A percentile compares a stretch with the other conserved stretches of the same genome.
Conservation (phyloP, 2,888 invertebrate species). For the Chaitophorus viminalis region DNA sequence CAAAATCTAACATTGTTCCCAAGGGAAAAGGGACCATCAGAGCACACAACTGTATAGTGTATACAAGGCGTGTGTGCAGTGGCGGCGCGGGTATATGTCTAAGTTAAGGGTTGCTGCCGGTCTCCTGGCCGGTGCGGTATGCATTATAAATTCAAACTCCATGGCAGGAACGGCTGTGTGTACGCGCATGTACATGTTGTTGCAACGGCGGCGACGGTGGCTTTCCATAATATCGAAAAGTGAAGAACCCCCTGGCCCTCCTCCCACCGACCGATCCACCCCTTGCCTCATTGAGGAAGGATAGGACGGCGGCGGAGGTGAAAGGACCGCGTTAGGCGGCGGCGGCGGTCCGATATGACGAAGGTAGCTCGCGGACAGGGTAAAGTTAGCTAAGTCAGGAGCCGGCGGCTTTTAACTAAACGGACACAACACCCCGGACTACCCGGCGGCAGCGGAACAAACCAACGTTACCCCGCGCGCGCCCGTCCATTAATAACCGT, state of each 20-base stretch:
- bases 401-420: constrained; percentile 60
- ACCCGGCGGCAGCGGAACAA: background rate
- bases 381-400: constrained; percentile 56
- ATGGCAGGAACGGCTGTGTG: background rate
- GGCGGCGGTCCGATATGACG: background rate
- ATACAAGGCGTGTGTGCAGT: background rate
- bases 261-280: background rate
- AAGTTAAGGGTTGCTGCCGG: constrained; percentile 25
- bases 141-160: constrained; percentile 51
- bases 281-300: background rate
- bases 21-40: constrained; percentile 30
- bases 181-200: background rate
- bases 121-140: background rate
- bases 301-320: too few relatives aligned
- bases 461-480: background rate
- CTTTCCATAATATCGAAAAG: constrained; percentile 47
- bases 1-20: constrained; percentile 41
- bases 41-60: background rate
- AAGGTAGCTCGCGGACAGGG: constrained; percentile 21
- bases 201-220: background rate
- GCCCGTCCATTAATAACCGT: constrained; percentile 48
- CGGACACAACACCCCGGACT: constrained; percentile 51
- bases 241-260: constrained; percentile 15
- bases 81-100: background rate
- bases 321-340: background rate